Percentiles rank a stretch among this genome's conserved stretches.
Evolutionary conservation across 2,888 invertebrate genomes (phyloP).

Genomic region (Chalcis sispes): DNA sequence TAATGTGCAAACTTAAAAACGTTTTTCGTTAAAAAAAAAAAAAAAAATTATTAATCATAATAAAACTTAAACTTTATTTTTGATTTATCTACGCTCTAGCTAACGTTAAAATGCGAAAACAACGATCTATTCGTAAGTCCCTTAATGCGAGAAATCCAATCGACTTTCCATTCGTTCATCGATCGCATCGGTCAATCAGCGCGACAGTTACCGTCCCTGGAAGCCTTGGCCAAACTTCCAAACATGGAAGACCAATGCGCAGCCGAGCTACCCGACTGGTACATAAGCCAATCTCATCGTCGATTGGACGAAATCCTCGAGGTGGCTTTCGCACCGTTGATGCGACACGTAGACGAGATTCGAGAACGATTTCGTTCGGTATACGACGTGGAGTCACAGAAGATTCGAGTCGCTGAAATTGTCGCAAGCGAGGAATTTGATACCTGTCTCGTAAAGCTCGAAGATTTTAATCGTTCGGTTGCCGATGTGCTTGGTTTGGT

Average conservation of each 20-base stretch:
- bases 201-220: constrained; percentile 27
- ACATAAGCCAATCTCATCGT: constrained; percentile 76
- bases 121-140: constrained; percentile 65
- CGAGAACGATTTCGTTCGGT: constrained; percentile 79
- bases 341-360: constrained; percentile 78
- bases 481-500: constrained; percentile 69
- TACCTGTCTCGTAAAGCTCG: constrained; percentile 64
- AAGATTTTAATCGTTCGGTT: constrained; percentile 66
- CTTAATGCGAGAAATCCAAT: constrained; percentile 61
- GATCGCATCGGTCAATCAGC: constrained; percentile 64
- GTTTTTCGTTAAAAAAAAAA: background rate
- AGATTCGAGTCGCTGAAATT: constrained; percentile 77
- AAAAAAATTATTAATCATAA: too few relatives aligned
- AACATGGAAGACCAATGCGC: constrained; percentile 59
- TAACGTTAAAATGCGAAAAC: constrained; percentile 53
- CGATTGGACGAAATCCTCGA: constrained; percentile 78
- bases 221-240: background rate
- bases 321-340: constrained; percentile 79
- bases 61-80: too few relatives aligned
- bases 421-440: constrained; percentile 76
- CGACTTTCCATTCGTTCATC: constrained; percentile 64
- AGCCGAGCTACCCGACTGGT: constrained; percentile 67
- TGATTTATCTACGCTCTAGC: constrained; percentile 12
- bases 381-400: constrained; percentile 77
- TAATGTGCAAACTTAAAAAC: background rate